phyloP scores from a whole-genome alignment of 2,888 invertebrate species.

The Smittia aterrima region DNA sequence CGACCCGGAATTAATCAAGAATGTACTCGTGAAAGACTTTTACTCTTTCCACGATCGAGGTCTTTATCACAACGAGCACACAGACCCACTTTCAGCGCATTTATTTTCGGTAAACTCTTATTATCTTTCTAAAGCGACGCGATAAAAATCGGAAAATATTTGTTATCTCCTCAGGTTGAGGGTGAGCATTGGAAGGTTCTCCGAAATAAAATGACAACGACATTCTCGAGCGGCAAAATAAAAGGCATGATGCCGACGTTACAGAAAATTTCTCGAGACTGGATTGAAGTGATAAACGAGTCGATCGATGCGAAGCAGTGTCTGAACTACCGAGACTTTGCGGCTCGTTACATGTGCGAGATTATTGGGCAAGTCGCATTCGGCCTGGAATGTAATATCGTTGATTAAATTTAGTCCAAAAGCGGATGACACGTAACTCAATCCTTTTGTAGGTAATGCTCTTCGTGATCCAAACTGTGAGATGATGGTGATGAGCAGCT shows the following conservation, averaged over 20 bases:
- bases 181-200: conserved; percentile 35
- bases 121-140: not conserved
- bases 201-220: conserved; percentile 33
- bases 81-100: conserved; percentile 42
- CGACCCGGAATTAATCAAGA: conserved; percentile 34
- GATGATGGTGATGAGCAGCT: conserved; percentile 27
- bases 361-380: conserved; percentile 37
- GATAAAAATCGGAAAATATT: not conserved
- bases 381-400: conserved; percentile 25
- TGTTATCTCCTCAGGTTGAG: not conserved
- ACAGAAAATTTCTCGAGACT: not conserved
- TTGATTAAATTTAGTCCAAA: not conserved
- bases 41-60: conserved; percentile 41
- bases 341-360: conserved; percentile 32
- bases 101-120: conserved; percentile 41
- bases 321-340: conserved; percentile 32
- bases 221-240: conserved; percentile 36
- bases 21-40: conserved; percentile 37
- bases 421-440: not conserved
- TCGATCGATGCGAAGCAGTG: not conserved
- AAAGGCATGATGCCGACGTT: conserved; percentile 32
- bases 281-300: conserved; percentile 15
- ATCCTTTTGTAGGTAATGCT: conserved; percentile 27
- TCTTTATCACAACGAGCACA: conserved; percentile 39
- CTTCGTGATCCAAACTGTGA: conserved; percentile 35